Evolutionary conservation across 1,140 invertebrate species (phyloP).

Genomic region (Calliopsis andreniformis): DNA sequence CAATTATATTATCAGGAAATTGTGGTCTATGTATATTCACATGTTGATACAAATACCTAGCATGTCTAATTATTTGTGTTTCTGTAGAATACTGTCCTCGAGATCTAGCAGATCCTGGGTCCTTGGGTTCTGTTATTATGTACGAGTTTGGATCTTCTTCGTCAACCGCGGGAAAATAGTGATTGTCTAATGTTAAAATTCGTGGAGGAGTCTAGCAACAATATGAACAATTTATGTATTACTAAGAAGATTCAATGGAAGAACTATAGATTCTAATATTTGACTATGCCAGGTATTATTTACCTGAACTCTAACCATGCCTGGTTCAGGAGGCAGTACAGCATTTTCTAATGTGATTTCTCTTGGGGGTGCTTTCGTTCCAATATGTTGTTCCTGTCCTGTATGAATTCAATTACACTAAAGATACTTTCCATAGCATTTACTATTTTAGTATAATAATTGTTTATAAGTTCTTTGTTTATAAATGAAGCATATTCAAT

Average conservation of each 20-base stretch:
- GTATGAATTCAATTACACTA: constrained; percentile 4
- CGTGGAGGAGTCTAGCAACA: constrained; percentile 87
- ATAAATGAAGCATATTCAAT: too few species aligned
- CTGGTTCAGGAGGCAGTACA: constrained; percentile 87
- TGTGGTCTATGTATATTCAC: not conserved
- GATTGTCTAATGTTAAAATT: constrained; percentile 90
- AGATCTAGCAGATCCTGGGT: constrained; percentile 51
- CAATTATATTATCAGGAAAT: constrained; percentile 9
- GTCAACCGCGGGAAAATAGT: constrained; percentile 89
- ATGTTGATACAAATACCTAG: constrained; percentile 66
- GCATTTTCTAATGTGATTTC: constrained; percentile 93
- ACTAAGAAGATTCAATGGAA: too few species aligned
- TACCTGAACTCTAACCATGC: constrained; percentile 87
- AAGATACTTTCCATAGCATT: not conserved
- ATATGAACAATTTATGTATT: constrained; percentile 28
- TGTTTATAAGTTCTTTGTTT: not conserved
- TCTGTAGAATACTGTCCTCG: constrained; percentile 64
- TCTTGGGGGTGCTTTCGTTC: constrained; percentile 89
- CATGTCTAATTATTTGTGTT: constrained; percentile 71
- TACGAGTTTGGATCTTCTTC: constrained; percentile 80
- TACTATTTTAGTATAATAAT: constrained; percentile 8
- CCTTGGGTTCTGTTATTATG: constrained; percentile 59
- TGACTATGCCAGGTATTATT: constrained; percentile 50
- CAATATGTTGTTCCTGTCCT: constrained; percentile 91
- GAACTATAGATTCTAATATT: too few species aligned